Percentiles rank a stretch among this genome's conserved stretches.
These are phyloP conservation scores for Crotophaga sulcirostris DNA, from an alignment of 2,113 vertebrate genomes.

Conservation along the genomic window DNA sequence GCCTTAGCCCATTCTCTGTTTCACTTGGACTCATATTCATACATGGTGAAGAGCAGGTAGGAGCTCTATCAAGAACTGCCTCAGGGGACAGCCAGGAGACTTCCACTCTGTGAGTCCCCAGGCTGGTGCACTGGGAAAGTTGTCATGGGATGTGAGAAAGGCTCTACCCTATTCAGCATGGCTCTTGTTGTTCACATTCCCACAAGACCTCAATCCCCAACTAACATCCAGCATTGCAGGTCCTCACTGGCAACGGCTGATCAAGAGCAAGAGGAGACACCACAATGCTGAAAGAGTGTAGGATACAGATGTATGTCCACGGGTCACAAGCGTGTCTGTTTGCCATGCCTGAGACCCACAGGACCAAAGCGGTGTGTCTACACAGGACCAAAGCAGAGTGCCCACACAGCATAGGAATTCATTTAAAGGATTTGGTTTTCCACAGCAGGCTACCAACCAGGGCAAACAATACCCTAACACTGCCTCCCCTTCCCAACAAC, in stretches of 20 bases:
- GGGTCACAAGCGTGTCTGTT: accelerated
- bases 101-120: neutral
- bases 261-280: neutral
- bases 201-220: neutral
- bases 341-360: neutral
- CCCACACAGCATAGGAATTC: neutral
- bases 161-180: neutral
- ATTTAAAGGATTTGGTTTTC: neutral
- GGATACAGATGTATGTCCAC: accelerated
- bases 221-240: neutral
- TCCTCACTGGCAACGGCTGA: neutral
- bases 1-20: neutral
- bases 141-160: neutral
- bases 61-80: neutral
- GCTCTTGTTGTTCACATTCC: neutral
- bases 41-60: neutral
- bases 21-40: neutral
- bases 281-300: neutral
- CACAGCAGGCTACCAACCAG: neutral
- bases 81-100: neutral
- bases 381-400: neutral
- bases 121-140: neutral
- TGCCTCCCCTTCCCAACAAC: neutral
- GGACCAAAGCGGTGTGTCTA: neutral
- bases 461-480: neutral